A percentile compares a stretch with the other conserved stretches of the same genome.
Conservation (phyloP, 2,888 invertebrate species). For the Platerodrilus igneus region DNA sequence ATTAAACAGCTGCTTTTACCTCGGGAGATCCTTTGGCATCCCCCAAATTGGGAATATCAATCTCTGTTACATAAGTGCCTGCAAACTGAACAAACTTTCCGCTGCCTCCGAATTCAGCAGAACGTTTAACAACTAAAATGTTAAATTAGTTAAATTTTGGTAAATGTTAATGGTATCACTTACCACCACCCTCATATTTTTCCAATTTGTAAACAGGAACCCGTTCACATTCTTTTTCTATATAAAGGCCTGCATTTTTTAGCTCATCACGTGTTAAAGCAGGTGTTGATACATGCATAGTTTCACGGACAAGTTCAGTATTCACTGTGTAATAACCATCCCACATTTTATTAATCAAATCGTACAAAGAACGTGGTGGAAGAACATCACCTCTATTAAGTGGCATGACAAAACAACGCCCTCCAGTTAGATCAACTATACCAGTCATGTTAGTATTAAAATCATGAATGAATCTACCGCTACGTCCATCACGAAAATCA, state of each 20-base stretch:
- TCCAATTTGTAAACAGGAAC: conserved; percentile 71
- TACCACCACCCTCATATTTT: conserved; percentile 61
- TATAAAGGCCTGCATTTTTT: conserved; percentile 62
- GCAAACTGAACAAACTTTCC: conserved; percentile 72
- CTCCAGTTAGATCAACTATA: conserved; percentile 45
- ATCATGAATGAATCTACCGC: conserved; percentile 87
- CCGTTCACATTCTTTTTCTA: conserved; percentile 64
- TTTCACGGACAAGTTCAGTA: conserved; percentile 68
- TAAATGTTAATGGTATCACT: conserved; percentile 38
- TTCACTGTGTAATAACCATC: conserved; percentile 78
- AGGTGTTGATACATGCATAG: conserved; percentile 71
- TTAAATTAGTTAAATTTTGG: conserved; percentile 3
- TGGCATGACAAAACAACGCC: conserved; percentile 87
- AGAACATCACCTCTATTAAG: conserved; percentile 72
- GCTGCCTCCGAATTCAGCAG: conserved; percentile 45
- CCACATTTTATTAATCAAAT: conserved; percentile 75
- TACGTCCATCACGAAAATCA: conserved; percentile 74
- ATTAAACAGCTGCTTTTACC: no score
- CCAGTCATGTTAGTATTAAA: conserved; percentile 72
- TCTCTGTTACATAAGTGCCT: conserved; percentile 69
- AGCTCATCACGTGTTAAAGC: conserved; percentile 56
- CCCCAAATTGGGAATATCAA: conserved; percentile 66
- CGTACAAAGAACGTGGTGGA: conserved; percentile 74
- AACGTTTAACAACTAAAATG: conserved; percentile 44
- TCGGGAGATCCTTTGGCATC: conserved; percentile 54